These are phyloP conservation scores for Bombyx huttoni DNA, from an alignment of 2,888 invertebrate genomes.

Conservation along the genomic window DNA sequence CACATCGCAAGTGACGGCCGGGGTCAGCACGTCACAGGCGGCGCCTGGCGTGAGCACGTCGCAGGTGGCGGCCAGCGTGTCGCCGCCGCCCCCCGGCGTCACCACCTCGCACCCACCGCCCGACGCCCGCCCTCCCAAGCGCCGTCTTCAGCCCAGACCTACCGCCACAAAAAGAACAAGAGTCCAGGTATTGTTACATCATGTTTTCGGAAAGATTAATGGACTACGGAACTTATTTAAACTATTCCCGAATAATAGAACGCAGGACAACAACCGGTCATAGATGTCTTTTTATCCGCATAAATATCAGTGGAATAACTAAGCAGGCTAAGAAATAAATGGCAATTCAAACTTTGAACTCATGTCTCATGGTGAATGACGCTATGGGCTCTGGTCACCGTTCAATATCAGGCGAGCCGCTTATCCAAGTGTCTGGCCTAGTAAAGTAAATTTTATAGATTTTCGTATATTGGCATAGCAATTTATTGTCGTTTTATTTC, in stretches of 20 bases:
- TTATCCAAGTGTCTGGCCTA: too few relatives aligned
- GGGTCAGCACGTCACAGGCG: constrained; percentile 31
- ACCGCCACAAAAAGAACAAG: constrained; percentile 68
- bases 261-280: too few relatives aligned
- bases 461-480: too few relatives aligned
- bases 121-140: constrained; percentile 47
- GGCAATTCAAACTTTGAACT: neutral
- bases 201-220: too few relatives aligned
- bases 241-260: too few relatives aligned
- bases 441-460: too few relatives aligned
- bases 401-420: too few relatives aligned
- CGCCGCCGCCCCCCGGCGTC: constrained; percentile 22
- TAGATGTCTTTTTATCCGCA: too few relatives aligned
- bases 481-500: too few relatives aligned
- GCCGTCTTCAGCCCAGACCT: constrained; percentile 48
- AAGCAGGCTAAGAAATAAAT: neutral
- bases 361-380: too few relatives aligned
- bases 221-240: too few relatives aligned
- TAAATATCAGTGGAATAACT: neutral
- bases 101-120: constrained; percentile 47
- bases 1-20: constrained; percentile 26
- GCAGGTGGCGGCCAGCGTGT: constrained; percentile 22
- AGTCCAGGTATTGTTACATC: constrained; percentile 49
- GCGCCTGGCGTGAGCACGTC: constrained; percentile 30
- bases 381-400: too few relatives aligned